Base-by-base conservation (phyloP, 35 echinoderm and acorn worm genomes). In the Anneissia japonica region DNA sequence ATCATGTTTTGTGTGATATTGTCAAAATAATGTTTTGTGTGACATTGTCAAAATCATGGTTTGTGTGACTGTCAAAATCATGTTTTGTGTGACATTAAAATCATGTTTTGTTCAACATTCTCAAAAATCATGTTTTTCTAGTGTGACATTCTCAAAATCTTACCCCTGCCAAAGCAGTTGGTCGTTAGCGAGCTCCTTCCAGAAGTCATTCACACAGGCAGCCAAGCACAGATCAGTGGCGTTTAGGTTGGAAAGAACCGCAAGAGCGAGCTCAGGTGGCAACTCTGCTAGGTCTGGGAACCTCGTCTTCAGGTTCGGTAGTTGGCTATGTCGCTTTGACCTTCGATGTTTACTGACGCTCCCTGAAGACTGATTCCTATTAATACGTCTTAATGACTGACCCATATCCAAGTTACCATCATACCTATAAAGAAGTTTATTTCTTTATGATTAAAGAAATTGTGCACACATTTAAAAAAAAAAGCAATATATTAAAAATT, bases 121-220 rank as follows among this genome's bases (percentile, higher is more conserved):
- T n/a, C n/a, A n/a, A n/a, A n/a, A n/a, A n/a, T n/a, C n/a, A n/a
- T n/a, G n/a, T n/a, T n/a, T n/a, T n/a, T n/a, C n/a, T n/a, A n/a
- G n/a, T n/a, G n/a, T n/a, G n/a, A n/a, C n/a, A n/a, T n/a, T n/a
- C n/a, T n/a, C n/a, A n/a, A n/a, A n/a, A 39, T 79, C 92, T 83
- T 72, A 99, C 96, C 96, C 92, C 43, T 94, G 92, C 96, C 96
- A 99, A 21, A 99, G 87, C 30, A 99, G 35, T 35, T 99, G 92
- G 77, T 99, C 96, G 23, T 84, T 85, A 32, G 96, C 92, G 0
- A 99, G 79, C 19, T 93, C 86, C 13, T 89, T 83, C 96, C 96
- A 99, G 80, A 99, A 99, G 32, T 94, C 88, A 90, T 99, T 99
- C 30, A 99, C 96, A 84, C 91, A 93, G 87, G 93, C 93, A 19